Base-by-base conservation (phyloP, 1,140 invertebrate genomes). In the Wiebesia pumilae region DNA sequence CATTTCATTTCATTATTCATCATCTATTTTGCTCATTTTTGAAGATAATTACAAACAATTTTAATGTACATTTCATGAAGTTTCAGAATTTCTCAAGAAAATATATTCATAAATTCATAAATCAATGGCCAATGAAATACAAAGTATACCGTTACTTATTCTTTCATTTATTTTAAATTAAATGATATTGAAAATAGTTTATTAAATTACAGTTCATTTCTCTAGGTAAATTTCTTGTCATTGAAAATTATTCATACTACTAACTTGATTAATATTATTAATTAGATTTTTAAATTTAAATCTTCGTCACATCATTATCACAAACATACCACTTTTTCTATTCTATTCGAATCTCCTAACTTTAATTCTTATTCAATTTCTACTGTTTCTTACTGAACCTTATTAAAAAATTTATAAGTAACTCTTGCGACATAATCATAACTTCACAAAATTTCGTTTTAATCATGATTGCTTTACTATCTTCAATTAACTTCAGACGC, bases 1-100 rank as follows among this genome's bases (percentile, higher is more conserved):
- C 38, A 84, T 84, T 78, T 69, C 58, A 69, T 69, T 84, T 38
- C 78, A 84, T 84, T 84, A 84, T 78, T 33, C 62, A 69, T 12
- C 80, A 21, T 30, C 40, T 30, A 43, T 27, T 43, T 9, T 3
- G 43, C 67, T 71, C 12, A 83, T 73, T 6, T 30, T 83, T 73
- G 38, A 82, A 69, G 24, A 27, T 24, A 71, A 82, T 82, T 82
- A 35, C 35, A 40, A 65, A 43, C 35, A 12, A 62, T 80, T 80
- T 80, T 77, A 47, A 51, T 30, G 27, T 47, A 47, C 19, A 71
- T 38, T 71, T 71, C 3, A 38, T 71, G 38, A 38, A 21, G 21
- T 71, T 71, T 71, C 33, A 12, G 16, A 35, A 35, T 16, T 71
- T 30, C 65, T 7, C 10, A 0, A 24, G 35, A 21, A 38, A 71